Evolutionary conservation across 2,797 vertebrate genomes (phyloP).

Genomic region (Enteromius treurensis): DNA sequence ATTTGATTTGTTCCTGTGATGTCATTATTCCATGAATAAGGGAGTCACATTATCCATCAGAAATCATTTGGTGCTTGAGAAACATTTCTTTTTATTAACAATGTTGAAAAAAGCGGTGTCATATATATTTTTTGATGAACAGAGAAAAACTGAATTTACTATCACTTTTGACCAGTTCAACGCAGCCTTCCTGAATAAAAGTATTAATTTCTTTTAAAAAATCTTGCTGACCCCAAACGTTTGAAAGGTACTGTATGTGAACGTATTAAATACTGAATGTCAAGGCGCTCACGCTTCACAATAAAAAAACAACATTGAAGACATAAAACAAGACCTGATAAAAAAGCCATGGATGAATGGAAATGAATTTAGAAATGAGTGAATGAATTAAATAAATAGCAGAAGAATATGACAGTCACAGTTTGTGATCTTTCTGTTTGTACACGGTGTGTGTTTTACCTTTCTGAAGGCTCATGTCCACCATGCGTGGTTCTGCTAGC

Average conservation of each 20-base stretch:
- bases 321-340: slow-evolving; percentile 8
- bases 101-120: neutral
- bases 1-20: neutral
- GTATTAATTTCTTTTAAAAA: neutral
- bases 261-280: neutral
- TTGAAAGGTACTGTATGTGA: neutral
- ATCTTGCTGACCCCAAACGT: neutral
- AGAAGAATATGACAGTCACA: neutral
- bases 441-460: slow-evolving; percentile 71
- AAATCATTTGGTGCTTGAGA: neutral
- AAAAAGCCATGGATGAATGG: neutral
- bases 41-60: neutral
- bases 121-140: neutral
- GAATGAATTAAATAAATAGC: neutral
- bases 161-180: neutral
- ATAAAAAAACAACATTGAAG: slow-evolving; percentile 10
- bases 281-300: neutral
- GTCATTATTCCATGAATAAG: neutral
- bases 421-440: neutral
- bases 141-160: neutral
- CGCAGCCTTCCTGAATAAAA: neutral
- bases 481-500: slow-evolving; percentile 96
- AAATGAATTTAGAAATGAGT: neutral
- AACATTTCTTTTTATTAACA: neutral
- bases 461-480: slow-evolving; percentile 99